A percentile compares a stretch with the other conserved stretches of the same genome.
These are phyloP conservation scores for Himalopsyche tibetana DNA, from an alignment of 2,888 invertebrate genomes.

Conservation along the genomic window DNA sequence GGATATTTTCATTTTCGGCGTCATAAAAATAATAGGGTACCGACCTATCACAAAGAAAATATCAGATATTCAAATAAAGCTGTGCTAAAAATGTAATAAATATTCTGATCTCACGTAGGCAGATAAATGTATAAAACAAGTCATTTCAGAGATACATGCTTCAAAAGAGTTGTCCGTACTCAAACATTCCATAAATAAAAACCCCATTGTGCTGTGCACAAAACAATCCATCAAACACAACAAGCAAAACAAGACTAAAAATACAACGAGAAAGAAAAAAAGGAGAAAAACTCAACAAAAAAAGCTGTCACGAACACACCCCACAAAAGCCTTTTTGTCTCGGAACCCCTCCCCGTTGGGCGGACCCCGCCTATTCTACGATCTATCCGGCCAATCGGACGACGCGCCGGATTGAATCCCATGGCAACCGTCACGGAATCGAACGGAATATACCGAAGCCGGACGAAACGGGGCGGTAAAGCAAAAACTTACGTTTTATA, in stretches of 20 bases:
- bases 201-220: slow-evolving; percentile 69
- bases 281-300: slow-evolving; percentile 77
- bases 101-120: slow-evolving; percentile 16
- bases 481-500: slow-evolving; percentile 77
- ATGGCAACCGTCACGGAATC: slow-evolving; percentile 68
- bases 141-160: slow-evolving; percentile 48
- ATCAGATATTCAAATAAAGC: slow-evolving; percentile 18
- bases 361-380: slow-evolving; percentile 69
- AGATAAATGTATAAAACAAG: slow-evolving; percentile 33
- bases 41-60: not conserved
- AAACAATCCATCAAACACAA: slow-evolving; percentile 73
- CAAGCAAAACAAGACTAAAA: slow-evolving; percentile 72
- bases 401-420: slow-evolving; percentile 56
- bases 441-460: slow-evolving; percentile 71
- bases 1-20: too few relatives aligned
- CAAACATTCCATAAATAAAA: slow-evolving; percentile 66
- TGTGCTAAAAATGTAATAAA: not conserved
- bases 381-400: slow-evolving; percentile 57
- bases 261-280: slow-evolving; percentile 71
- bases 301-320: slow-evolving; percentile 73
- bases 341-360: slow-evolving; percentile 70
- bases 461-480: slow-evolving; percentile 74
- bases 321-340: slow-evolving; percentile 60
- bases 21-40: too few relatives aligned
- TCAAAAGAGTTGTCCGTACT: slow-evolving; percentile 56